Base-by-base conservation (phyloP, 2,888 invertebrate genomes). In the Ichneumon xanthorius region DNA sequence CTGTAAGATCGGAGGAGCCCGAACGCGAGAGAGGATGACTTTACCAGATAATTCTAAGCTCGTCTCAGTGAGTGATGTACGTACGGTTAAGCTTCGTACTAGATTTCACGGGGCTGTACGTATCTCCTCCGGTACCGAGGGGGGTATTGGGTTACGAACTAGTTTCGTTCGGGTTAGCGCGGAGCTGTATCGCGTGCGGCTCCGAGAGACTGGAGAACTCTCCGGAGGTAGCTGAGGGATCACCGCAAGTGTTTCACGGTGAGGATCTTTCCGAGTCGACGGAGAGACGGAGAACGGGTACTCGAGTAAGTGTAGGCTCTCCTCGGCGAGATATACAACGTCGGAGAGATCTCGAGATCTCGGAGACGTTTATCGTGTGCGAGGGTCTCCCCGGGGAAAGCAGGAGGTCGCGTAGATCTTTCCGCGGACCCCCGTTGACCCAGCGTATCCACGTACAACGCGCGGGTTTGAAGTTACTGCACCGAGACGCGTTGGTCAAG, bases 81-180 rank as follows among this genome's bases (percentile, higher is more conserved):
- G 14, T 81, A 68, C 65, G 30, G 71, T 61, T 53, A 76, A 82
- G 85, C 76, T 76, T 80, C 85, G 80, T 85, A 85, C 85, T 72
- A 85, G 85, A 85, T 85, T 82, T 85, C 85, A 85, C 85, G 85
- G 45, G 82, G 79, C 80, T 80, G 79, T 82, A 80, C 63, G 30
- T 76, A 80, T 76, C 72, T 65, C 71, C 50, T 68, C 73, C 30
- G 71, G 80, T 79, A 85, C 76, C 45, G 72, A 63, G 67, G 68
- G 33, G 33, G 33, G 82, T 85, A 85, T 85, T 82, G 80, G 85
- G 85, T 85, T 85, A 85, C 85, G 85, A 77, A 85, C 85, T 85
- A 85, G 85, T 85, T 85, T 82, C 82, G 85, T 82, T 85, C 82
- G 77, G 85, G 85, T 85, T 80, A 58, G 72, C 82, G 85, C 53